These are phyloP conservation scores for Eulemur mongoz DNA, from an alignment of 2,797 vertebrate genomes.

Conservation along the genomic window DNA sequence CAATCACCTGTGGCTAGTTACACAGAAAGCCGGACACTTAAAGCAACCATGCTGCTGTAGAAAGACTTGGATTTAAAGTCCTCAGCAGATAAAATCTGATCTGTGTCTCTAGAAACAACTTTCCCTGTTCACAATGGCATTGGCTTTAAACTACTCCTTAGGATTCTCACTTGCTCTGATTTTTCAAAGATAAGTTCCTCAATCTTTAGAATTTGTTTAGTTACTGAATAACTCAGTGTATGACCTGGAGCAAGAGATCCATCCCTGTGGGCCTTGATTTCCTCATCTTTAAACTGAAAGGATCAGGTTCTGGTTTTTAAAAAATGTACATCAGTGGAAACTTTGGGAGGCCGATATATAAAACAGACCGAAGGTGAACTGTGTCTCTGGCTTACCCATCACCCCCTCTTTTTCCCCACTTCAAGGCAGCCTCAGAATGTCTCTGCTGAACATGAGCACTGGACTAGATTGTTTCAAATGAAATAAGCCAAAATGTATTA, in stretches of 20 bases:
- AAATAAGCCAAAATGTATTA: neutral
- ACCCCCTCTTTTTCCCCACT: neutral
- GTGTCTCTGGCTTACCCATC: neutral
- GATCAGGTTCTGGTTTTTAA: neutral
- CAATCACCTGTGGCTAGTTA: neutral
- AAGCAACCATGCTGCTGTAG: accelerated
- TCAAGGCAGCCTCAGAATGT: neutral
- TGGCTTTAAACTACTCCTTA: neutral
- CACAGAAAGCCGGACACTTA: neutral
- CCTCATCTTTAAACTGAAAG: slow-evolving; percentile 15
- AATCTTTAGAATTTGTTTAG: neutral
- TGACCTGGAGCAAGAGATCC: neutral
- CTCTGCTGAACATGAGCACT: neutral
- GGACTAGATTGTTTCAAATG: neutral
- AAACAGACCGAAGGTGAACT: neutral
- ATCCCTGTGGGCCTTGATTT: neutral
- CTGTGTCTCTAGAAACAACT: neutral
- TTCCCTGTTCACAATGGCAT: neutral
- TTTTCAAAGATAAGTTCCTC: neutral
- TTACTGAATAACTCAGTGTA: neutral
- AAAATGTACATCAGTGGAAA: neutral
- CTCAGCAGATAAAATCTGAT: neutral
- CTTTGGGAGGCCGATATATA: neutral
- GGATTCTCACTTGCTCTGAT: neutral
- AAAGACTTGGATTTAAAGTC: neutral